Evolutionary conservation across 2,113 vertebrate species (phyloP).

Genomic region (Raphicerus campestris): DNA sequence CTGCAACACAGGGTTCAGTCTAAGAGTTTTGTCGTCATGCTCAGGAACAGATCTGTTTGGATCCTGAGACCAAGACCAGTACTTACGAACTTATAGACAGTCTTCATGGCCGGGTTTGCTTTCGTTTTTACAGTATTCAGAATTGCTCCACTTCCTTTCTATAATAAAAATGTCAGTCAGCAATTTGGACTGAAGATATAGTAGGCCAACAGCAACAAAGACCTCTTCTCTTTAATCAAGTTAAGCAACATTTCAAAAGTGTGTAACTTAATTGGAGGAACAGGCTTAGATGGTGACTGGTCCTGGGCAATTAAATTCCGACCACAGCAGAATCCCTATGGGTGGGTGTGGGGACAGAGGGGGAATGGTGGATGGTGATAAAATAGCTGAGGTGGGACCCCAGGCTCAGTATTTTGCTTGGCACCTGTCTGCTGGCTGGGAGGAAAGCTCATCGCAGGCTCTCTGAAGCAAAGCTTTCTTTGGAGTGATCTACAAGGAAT

Average conservation of each 20-base stretch:
- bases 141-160: slow-evolving; percentile 99
- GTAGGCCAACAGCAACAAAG: slow-evolving; percentile 66
- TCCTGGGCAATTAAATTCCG: background rate
- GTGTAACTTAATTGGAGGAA: slow-evolving; percentile 50
- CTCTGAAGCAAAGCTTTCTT: background rate
- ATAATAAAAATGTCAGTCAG: slow-evolving; percentile 73
- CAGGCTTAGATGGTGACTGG: background rate
- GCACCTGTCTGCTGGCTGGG: background rate
- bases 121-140: slow-evolving; percentile 97
- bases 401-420: background rate
- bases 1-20: background rate
- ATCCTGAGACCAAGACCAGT: slow-evolving; percentile 53
- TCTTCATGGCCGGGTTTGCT: slow-evolving; percentile 99
- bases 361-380: background rate
- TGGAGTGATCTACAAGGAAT: background rate
- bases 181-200: slow-evolving; percentile 50
- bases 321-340: background rate
- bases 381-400: background rate
- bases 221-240: slow-evolving; percentile 50
- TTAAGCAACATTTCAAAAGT: slow-evolving; percentile 49
- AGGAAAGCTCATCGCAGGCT: background rate
- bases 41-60: slow-evolving; percentile 44
- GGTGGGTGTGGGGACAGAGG: background rate
- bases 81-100: slow-evolving; percentile 98
- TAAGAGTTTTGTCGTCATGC: background rate